phyloP scores from a whole-genome alignment of 2,113 vertebrate genomes.

The Ameiurus melas region DNA sequence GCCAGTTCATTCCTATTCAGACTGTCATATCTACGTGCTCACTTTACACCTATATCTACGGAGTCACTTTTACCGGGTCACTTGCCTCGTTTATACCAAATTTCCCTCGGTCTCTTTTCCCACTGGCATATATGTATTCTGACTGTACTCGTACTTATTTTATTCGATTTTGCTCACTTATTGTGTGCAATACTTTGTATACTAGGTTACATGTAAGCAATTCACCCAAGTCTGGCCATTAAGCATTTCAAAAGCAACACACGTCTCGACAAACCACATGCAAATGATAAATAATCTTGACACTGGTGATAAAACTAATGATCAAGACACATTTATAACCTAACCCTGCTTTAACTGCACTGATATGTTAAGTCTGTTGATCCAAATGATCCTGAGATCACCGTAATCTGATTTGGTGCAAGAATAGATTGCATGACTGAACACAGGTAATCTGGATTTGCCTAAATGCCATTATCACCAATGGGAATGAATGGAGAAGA shows the following conservation, averaged over 20 bases:
- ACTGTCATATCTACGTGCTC: not conserved
- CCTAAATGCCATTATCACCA: conserved; percentile 16
- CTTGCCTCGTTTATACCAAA: not conserved
- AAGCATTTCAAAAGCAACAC: not conserved
- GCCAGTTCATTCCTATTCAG: not conserved
- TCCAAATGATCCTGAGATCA: not conserved
- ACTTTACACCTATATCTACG: not conserved
- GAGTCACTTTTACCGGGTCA: not conserved
- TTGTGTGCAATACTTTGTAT: not conserved
- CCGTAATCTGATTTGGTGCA: conserved; percentile 11
- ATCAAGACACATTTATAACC: not conserved
- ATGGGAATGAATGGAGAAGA: conserved; percentile 16
- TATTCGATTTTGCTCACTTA: not conserved
- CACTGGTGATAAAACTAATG: not conserved
- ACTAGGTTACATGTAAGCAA: not conserved
- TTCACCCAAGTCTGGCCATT: not conserved
- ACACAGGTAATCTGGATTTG: conserved; percentile 39
- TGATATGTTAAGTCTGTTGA: not conserved
- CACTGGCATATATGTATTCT: not conserved
- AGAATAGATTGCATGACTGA: not conserved
- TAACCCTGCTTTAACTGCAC: not conserved
- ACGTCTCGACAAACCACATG: not conserved
- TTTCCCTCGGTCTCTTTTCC: not conserved
- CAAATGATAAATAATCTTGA: not conserved
- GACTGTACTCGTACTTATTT: too few relatives aligned